Base-by-base conservation (phyloP, 2,888 invertebrate genomes). In the Piscicola geometra region DNA sequence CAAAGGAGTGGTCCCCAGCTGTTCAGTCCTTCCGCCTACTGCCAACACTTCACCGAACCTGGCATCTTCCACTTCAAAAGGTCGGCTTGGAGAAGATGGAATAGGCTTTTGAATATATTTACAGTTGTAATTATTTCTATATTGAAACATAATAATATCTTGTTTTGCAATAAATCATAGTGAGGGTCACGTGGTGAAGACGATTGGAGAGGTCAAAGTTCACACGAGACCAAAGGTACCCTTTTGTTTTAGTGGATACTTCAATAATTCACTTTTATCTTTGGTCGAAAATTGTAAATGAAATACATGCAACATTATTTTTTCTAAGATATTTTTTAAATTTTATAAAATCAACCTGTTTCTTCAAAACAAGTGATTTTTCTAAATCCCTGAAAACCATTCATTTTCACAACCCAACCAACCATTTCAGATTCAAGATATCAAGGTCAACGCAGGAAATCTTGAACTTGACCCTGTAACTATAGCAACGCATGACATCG, bases 11-110 rank as follows among this genome's bases (percentile, higher is more conserved):
- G 85, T 0, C 80, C 81, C 69, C 79, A 82, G 0, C 78, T 84
- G 52, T 84, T 84, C 78, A 80, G 83, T 30, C 86, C 86, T 0
- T 85, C 84, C n/a, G 85, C 85, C n/a, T 86, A 81, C 79, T 81
- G 84, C 35, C 81, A 83, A 70, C 83, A 83, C 79, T 86, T 86
- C 77, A 76, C 78, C 36, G 78, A 79, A 1, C 81, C 83, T 3
- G 86, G 86, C 0, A 83, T 85, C 71, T 85, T 82, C 80, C 85
- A 86, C 79, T 86, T 84, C 79, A 81, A 81, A 72, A 80, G 79
- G 78, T 77, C 25, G n/a, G 71, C 25, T 25, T n/a, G n/a, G n/a
- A n/a, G n/a, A n/a, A n/a, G n/a, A n/a, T n/a, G n/a, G n/a, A n/a
- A n/a, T n/a, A n/a, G n/a, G n/a, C n/a, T n/a, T n/a, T n/a, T n/a